Base-by-base conservation (phyloP, 1,140 invertebrate genomes). In the Drosophila nebulosa region DNA sequence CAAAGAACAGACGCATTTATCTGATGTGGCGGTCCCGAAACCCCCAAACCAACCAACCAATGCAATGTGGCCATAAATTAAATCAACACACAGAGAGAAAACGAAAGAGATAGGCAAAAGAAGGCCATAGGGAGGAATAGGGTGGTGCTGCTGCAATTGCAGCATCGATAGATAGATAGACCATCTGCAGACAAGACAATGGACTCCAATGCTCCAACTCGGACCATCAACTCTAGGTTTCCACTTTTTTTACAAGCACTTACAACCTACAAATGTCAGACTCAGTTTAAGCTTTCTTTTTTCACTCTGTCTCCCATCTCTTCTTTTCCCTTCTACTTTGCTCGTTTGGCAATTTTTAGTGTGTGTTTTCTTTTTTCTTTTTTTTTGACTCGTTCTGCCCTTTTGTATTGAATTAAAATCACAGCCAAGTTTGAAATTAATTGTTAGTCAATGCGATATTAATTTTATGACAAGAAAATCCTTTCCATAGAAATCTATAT, bases 1-100 rank as follows among this genome's bases (percentile, higher is more conserved):
- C 73, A 74, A 64, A 83, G 72, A 60, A 77, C 81, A 85, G 81
- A 85, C 80, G 78, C 80, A 85, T 85, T 85, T 85, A 85, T 85
- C 80, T 85, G 74, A 71, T 85, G 85, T 53, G 64, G 80, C 65
- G 69, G 39, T 46, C 39, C 39, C 39, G 21, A 39, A 46, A 46
- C 39, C 39, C 39, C 39, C 39, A 46, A 55, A 61, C 61, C 64
- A 69, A 36, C 58, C 65, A 59, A 63, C 39, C 39, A 64, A 52
- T 71, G 74, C 74, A 83, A 59, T 65, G 69, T 63, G 63, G 52
- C 71, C 77, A 85, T 85, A 85, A 85, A 85, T 85, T 86, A 86
- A 85, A 80, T 86, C 74, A 77, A 74, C 81, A 70, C 46, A 39
- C 35, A 14, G 68, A 42, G 39, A 30, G n/a, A n/a, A n/a, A n/a